A percentile compares a stretch with the other conserved stretches of the same genome.
phyloP scores from a whole-genome alignment of 92 coral and sea anemone genomes.

The Montipora capitata region DNA sequence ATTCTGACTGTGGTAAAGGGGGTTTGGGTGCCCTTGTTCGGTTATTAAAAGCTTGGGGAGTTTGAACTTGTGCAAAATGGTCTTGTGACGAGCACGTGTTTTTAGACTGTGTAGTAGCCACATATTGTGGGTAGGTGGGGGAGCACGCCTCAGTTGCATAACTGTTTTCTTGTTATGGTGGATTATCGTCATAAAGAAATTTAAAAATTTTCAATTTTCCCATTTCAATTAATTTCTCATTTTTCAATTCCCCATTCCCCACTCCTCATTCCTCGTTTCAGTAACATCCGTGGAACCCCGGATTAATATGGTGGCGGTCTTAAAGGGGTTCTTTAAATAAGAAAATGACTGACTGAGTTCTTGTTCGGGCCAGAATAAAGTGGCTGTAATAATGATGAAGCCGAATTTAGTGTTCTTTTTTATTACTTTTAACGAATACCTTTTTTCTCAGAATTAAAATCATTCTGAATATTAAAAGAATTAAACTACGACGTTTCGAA shows the following conservation, averaged over 20 bases:
- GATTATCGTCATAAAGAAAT: slow-evolving; percentile 2
- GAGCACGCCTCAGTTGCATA: not conserved
- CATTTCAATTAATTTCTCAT: not conserved
- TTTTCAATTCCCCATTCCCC: not conserved
- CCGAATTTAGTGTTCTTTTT: no score
- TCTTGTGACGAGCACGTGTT: not conserved
- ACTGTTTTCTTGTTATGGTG: not conserved
- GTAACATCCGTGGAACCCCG: not conserved
- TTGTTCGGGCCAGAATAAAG: no score
- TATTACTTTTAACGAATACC: no score
- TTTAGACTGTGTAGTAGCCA: not conserved
- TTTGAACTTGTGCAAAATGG: not conserved
- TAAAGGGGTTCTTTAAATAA: no score
- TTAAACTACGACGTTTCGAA: no score
- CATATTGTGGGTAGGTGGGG: not conserved
- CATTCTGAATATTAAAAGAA: no score
- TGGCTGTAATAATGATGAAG: no score
- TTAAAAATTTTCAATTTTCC: not conserved
- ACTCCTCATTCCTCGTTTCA: not conserved
- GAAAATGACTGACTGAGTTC: no score
- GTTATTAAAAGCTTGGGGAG: slow-evolving; percentile 1
- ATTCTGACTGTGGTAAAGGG: slow-evolving; percentile 37
- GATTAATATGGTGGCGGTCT: no score
- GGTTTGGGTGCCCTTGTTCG: slow-evolving; percentile 39
- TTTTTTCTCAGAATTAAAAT: no score